phyloP scores from a whole-genome alignment of 2,113 vertebrate species.

The Crotophaga sulcirostris region DNA sequence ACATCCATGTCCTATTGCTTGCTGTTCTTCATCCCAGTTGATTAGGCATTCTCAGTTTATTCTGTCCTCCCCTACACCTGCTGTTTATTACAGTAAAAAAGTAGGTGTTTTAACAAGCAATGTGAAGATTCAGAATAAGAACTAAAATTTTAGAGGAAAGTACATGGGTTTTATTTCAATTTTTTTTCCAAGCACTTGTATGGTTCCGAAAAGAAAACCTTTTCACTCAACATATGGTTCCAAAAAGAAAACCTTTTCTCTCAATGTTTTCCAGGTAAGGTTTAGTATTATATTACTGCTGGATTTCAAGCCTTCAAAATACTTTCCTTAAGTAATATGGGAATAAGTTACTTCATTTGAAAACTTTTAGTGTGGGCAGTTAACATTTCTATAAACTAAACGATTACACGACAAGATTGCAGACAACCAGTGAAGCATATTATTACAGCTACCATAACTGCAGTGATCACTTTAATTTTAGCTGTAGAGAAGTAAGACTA shows the following conservation, averaged over 20 bases:
- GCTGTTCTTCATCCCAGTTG: background rate
- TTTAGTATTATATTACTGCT: background rate
- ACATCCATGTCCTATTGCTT: too few relatives aligned
- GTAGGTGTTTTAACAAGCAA: background rate
- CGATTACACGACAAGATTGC: background rate
- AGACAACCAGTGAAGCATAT: background rate
- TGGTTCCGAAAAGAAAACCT: background rate
- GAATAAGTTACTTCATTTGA: background rate
- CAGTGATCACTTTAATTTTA: background rate
- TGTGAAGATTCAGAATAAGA: background rate
- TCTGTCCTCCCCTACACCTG: background rate
- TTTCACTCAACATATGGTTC: too few relatives aligned
- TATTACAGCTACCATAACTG: background rate
- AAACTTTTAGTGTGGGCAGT: background rate
- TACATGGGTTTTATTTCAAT: rapidly evolving
- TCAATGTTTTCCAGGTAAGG: background rate
- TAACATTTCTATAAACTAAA: background rate
- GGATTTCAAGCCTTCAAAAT: background rate
- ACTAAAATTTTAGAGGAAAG: background rate
- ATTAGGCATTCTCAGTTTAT: background rate
- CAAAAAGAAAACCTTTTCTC: too few relatives aligned
- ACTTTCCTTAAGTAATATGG: background rate
- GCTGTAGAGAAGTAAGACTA: background rate
- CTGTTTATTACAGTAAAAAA: background rate
- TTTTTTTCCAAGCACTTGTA: background rate